Evolutionary conservation across 2,888 invertebrate genomes (phyloP), one percentile per base, ranked within the genome.

Genomic region (Agapostemon virescens): DNA sequence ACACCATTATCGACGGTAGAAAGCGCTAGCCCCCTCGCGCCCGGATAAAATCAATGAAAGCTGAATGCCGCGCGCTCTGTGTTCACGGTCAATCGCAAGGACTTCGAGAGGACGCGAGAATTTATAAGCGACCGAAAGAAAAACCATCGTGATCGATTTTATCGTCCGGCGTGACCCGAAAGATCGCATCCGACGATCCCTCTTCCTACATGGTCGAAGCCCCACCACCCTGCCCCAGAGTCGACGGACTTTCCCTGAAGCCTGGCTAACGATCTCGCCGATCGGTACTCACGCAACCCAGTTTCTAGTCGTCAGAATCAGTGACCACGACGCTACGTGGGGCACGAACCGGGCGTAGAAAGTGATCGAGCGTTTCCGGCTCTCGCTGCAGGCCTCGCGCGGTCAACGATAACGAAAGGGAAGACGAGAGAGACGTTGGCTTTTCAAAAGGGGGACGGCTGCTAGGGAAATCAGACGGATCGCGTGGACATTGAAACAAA

Each of bases 341-440:
- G 69, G 74, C 82, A 80, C 75, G 85, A 78, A 74, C 64, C 72
- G 74, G 45, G 55, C 75, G 82, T 86, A 86, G 87, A 87, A 86
- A 86, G 87, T 80, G 86, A 86, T 77, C 74, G 75, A 75, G 63
- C 79, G 74, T 83, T 83, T 83, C 83, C 83, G 83, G 79, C 61
- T 74, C 81, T 77, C 71, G 73, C 70, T 66, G 71, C 58, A n/a
- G 58, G 38, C 15, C 55, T 40, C 66, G 30, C 52, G 52, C 23
- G 33, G 17, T 40, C 52, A 20, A 30, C 77, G 78, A 76, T 77
- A 80, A 77, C 77, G 83, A 84, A 80, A 83, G 84, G 84, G 80
- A 77, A 78, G 74, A 68, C 63, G 66, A 74, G 58, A 45, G 17
- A 33, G 36, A 55, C n/a, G n/a, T 7, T 49, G 49, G 3, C n/a